phyloP scores from a whole-genome alignment of 2,113 vertebrate species.

The Cephalopterus ornatus region DNA sequence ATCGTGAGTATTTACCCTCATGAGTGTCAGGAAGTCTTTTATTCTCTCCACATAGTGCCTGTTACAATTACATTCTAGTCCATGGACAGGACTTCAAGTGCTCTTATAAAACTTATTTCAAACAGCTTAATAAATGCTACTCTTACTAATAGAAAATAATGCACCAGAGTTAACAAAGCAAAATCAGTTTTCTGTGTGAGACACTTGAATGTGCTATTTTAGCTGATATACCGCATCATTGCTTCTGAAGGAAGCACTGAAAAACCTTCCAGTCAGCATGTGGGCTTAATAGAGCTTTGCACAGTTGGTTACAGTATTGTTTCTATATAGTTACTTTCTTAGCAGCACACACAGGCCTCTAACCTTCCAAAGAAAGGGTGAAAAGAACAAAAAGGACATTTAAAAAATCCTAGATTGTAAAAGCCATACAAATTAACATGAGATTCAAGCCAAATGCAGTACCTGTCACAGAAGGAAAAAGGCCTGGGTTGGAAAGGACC shows the following conservation, averaged over 20 bases:
- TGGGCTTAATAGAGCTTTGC: not conserved
- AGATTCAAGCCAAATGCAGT: not conserved
- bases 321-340: not conserved
- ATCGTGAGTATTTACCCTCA: not conserved
- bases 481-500: not conserved
- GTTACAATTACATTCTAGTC: not conserved
- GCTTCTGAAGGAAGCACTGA: not conserved
- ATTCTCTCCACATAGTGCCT: not conserved
- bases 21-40: not conserved
- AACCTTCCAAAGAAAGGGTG: not conserved
- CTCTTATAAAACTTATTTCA: not conserved
- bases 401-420: not conserved
- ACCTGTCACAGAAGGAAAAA: not conserved
- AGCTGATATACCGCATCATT: not conserved
- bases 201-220: not conserved
- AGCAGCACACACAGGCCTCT: not conserved
- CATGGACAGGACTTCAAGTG: fast-evolving
- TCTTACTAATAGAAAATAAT: not conserved
- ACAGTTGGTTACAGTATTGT: not conserved
- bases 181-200: not conserved
- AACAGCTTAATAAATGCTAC: not conserved
- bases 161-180: not conserved
- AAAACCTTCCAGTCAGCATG: not conserved
- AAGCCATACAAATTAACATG: not conserved
- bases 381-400: not conserved